These are phyloP conservation scores for Oeneis ivallda DNA, from an alignment of 2,888 invertebrate species.

Conservation along the genomic window DNA sequence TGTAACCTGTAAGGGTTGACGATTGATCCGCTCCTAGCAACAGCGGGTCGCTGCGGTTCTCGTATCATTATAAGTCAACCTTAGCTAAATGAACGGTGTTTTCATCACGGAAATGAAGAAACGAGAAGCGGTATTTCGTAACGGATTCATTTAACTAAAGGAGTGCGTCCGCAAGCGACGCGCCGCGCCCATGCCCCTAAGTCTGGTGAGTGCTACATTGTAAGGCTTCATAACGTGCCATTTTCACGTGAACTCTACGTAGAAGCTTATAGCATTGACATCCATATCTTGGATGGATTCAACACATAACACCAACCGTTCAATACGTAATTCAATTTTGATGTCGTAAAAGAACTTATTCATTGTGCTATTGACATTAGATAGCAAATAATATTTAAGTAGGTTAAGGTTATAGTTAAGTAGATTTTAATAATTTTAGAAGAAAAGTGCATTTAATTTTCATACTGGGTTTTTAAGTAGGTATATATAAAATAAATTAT, in stretches of 20 bases:
- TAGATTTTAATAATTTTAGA: too few relatives aligned
- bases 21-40: slow-evolving; percentile 73
- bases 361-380: not conserved
- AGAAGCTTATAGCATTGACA: slow-evolving; percentile 19
- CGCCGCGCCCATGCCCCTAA: slow-evolving; percentile 80
- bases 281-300: slow-evolving; percentile 12
- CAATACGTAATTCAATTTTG: slow-evolving; percentile 12
- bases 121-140: slow-evolving; percentile 63
- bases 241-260: slow-evolving; percentile 57
- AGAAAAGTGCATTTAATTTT: too few relatives aligned
- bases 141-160: slow-evolving; percentile 73
- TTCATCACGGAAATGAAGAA: slow-evolving; percentile 62
- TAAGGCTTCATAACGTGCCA: slow-evolving; percentile 76
- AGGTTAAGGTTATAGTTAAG: not conserved
- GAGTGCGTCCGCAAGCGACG: slow-evolving; percentile 68
- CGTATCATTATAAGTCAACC: slow-evolving; percentile 53
- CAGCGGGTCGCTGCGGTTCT: slow-evolving; percentile 61
- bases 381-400: not conserved
- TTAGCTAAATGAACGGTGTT: slow-evolving; percentile 63
- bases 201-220: slow-evolving; percentile 77
- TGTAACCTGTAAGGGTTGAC: slow-evolving; percentile 67
- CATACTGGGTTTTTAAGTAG: not conserved
- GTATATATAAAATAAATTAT: slow-evolving; percentile 11
- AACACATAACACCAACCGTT: slow-evolving; percentile 2
- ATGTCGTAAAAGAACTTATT: not conserved